These are phyloP conservation scores for Alca torda DNA, from an alignment of 2,797 vertebrate genomes.

Conservation along the genomic window DNA sequence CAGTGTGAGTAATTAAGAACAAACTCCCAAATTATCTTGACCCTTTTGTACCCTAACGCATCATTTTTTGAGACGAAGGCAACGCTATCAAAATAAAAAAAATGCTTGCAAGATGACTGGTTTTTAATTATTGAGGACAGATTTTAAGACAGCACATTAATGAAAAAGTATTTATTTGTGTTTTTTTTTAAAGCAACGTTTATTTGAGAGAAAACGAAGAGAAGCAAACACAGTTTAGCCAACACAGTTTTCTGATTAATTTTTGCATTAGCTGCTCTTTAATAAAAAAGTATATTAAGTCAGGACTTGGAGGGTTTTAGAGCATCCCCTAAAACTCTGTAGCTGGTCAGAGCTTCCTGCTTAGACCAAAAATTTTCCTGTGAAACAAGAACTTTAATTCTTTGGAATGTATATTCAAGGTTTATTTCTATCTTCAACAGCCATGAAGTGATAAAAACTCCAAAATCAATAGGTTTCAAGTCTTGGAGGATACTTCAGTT, in stretches of 20 bases:
- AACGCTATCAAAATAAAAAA: not conserved
- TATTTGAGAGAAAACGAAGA: constrained; percentile 29
- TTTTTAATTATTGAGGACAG: not conserved
- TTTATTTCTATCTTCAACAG: constrained; percentile 8
- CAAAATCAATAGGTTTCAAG: not conserved
- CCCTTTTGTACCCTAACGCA: not conserved
- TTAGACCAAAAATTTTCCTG: not conserved
- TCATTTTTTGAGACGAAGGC: not conserved
- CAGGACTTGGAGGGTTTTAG: not conserved
- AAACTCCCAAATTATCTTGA: not conserved
- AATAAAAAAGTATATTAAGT: not conserved
- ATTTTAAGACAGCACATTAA: not conserved
- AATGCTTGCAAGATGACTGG: not conserved
- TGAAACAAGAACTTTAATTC: not conserved
- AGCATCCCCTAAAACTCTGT: not conserved
- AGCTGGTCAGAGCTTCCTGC: not conserved
- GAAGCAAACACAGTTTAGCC: constrained; percentile 11
- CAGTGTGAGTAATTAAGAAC: not conserved
- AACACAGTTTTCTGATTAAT: constrained; percentile 11
- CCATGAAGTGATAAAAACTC: not conserved
- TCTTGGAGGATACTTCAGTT: not conserved
- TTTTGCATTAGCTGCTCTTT: not conserved
- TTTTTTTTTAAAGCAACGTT: constrained; percentile 1
- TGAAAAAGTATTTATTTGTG: not conserved
- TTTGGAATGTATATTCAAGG: constrained; percentile 2